Base-by-base conservation (phyloP, 2,113 vertebrate species). In the Prionailurus viverrinus region DNA sequence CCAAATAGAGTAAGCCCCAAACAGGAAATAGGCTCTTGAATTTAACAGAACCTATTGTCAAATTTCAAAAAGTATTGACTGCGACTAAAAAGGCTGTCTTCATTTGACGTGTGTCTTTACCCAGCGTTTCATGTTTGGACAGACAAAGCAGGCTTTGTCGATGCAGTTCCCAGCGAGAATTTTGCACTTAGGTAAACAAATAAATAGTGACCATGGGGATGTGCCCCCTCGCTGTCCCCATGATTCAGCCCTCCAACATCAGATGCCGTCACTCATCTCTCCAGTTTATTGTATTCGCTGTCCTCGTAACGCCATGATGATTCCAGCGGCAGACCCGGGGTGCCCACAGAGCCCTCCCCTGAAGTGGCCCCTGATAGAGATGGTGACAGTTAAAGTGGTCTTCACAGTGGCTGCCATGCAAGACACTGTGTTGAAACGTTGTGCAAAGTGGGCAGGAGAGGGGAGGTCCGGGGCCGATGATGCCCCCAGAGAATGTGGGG, bases 61-160 rank as follows among this genome's bases (percentile, higher is more conserved):
- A n/a, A 53, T 53, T 96, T 90, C 85, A 4, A 14, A 90, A 90
- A 94, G 89, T 83, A 96, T 55, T 91, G 95, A 71, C 45, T 89
- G 14, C 95, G 97, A 97, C 84, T 91, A 63, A 61, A 97, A 91
- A 95, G 78, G 68, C 73, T 83, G 25, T 90, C 97, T 96, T 88
- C 78, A 71, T 81, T 82, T 96, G 95, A 96, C 33, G 7, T 65
- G 79, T 90, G 94, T 97, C 97, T 98, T 97, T 84, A 36, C 41
- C 53, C 61, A 29, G 94, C 3, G 0, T 94, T 97, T 94, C 48
- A 92, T 78, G 90, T 97, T 71, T 84, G 65, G 61, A 66, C 97
- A 78, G 91, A 89, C 78, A 53, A 92, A 87, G 12, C 87, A 84
- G 79, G 63, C 65, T 65, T 55, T 71, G 73, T 90, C 71, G 58